Evolutionary conservation across 2,888 invertebrate species (phyloP), one percentile per base, ranked within the genome.

Genomic region (Acanthosepion lycidas): DNA sequence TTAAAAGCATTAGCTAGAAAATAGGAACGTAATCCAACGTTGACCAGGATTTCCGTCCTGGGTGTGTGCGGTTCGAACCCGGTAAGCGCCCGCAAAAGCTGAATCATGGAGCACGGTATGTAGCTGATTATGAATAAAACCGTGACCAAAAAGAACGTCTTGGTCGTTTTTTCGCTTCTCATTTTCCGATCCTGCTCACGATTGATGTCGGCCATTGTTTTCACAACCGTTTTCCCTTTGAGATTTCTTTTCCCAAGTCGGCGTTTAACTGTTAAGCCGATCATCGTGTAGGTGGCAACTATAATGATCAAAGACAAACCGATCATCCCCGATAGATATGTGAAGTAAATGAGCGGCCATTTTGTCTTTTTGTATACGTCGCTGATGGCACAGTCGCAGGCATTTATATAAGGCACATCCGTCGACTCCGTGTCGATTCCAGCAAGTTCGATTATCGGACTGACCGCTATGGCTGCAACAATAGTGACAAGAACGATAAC

Each of bases 301-400:
- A 94, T 20, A 28, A 94, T 94, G 20, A 94, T 33, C 55, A 94
- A 59, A 33, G 53, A 94, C 15, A 94, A 6, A 1, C 33, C 42
- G 55, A 94, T 59, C 6, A 94, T 59, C 12, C 51, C 94, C 6
- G 94, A 51, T 12, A 94, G 94, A 12, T 55, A 94, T 8, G 55
- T 33, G 26, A 94, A 94, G 55, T 59, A 94, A 28, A 94, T 59
- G 15, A 94, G 28, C 28, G 94, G 94, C 55, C 64, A 94, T 42
- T 94, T 94, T 33, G 94, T 55, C 26, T 59, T 94, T 20, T 94
- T 94, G 33, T 94, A 94, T 42, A 59, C 33, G 55, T 94, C 94
- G 4, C 12, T 23, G 0, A 94, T 94, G 33, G 94, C 94, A 18
- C 94, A 94, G 55, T 94, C 64, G 42, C 64, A 23, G 42, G 49